Evolutionary conservation across 2,888 invertebrate species (phyloP), one percentile per base, ranked within the genome.

Genomic region (Minunthozetes semirufus): DNA sequence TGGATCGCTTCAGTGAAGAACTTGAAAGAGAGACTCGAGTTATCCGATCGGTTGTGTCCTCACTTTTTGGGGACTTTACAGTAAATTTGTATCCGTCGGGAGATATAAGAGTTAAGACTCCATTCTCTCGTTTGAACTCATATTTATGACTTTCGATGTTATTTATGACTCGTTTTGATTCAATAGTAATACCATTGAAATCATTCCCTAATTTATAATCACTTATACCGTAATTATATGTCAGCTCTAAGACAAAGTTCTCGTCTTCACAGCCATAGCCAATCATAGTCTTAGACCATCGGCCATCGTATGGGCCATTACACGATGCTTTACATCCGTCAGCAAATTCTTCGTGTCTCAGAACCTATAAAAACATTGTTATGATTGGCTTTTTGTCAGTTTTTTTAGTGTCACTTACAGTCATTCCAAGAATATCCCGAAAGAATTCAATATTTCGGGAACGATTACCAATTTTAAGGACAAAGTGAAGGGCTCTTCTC

Each of bases 251-350:
- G 0, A 94, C 98, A 85, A 98, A 99, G 84, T 98, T 92, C 73
- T 88, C 87, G 80, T 94, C 91, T 84, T 99, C 99, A 0, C 92
- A 89, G 0, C 98, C 98, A 84, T 96, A 99, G 0, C 98, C 99
- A 66, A 98, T 88, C 98, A 99, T 99, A 0, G 98, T 97, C 85
- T 99, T 99, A 82, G 96, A 96, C 99, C 99, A 99, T 79, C 50
- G 25, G 13, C 74, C 74, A 74, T 74, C 74, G 42, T 74, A 74
- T 66, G 76, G 66, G 11, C 97, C 98, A 87, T 98, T 98, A 83
- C 98, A 99, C 71, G 93, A 88, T 25, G 98, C 98, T 82, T 94
- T 93, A 84, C 98, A 99, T 1, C 96, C 97, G 83, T 96, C 92
- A 77, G 89, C 88, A 83, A 99, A 99, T 84, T 99, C 98, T 84